Conservation (phyloP, 1,140 invertebrate genomes). For the Brachionus rotundiformis region DNA sequence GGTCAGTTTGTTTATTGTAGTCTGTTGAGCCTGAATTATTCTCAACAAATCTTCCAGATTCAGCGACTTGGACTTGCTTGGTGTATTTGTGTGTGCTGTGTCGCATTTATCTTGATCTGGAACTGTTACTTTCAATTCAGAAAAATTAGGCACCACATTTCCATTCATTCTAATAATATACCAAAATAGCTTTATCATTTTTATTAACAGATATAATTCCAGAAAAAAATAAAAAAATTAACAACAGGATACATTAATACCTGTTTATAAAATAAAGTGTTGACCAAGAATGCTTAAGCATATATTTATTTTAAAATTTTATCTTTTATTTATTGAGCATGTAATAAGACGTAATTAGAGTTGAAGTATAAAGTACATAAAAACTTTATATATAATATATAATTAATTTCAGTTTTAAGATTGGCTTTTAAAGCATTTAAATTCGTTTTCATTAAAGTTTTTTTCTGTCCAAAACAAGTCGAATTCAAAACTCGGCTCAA, state of each 20-base stretch:
- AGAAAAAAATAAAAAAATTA: not conserved
- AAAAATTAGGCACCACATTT: not conserved
- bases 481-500: no score
- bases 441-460: not conserved
- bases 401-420: not conserved
- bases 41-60: constrained; percentile 14
- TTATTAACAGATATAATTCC: no score
- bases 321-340: not conserved
- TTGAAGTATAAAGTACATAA: not conserved
- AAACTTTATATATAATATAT: not conserved
- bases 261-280: not conserved
- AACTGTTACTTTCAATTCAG: not conserved
- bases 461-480: no score
- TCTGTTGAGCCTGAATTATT: constrained; percentile 23
- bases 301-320: not conserved
- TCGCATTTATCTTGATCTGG: not conserved
- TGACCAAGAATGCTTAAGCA: not conserved
- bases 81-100: no score
- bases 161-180: not conserved
- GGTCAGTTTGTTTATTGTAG: constrained; percentile 15
- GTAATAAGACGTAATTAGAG: not conserved
- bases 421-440: not conserved
- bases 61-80: not conserved
- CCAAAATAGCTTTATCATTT: no score
- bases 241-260: not conserved